Conservation (phyloP, 2,797 vertebrate species). For the Gymnothorax javanicus region DNA sequence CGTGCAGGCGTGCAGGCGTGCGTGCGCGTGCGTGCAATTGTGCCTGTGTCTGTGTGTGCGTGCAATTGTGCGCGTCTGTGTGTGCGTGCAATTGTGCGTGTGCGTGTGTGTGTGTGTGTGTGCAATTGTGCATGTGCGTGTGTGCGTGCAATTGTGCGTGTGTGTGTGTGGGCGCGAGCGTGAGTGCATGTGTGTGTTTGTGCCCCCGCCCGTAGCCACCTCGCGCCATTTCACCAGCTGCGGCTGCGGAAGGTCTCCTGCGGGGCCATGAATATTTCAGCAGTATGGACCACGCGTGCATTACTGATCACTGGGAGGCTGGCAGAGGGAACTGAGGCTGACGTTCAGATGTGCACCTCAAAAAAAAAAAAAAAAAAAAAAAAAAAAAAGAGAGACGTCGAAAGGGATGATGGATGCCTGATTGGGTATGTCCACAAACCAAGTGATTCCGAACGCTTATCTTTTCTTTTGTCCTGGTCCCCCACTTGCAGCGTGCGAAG, state of each 20-base stretch:
- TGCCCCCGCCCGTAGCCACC: background rate
- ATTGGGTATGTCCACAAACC: background rate
- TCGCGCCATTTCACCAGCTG: constrained; percentile 40
- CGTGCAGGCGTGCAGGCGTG: no score
- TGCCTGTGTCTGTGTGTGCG: no score
- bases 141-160: no score
- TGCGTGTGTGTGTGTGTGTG: no score
- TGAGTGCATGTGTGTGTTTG: no score
- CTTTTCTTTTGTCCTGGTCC: background rate
- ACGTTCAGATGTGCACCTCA: constrained; percentile 30
- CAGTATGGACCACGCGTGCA: constrained; percentile 38
- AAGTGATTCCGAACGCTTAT: background rate
- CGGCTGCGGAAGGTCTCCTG: constrained; percentile 44
- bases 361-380: constrained; percentile 14
- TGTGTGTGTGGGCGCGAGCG: no score
- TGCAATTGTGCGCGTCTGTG: no score
- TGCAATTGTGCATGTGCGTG: no score
- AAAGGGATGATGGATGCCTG: background rate
- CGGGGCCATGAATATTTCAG: constrained; percentile 58
- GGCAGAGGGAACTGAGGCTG: constrained; percentile 34
- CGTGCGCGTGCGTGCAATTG: no score
- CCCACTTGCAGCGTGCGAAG: background rate
- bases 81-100: no score
- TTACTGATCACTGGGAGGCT: constrained; percentile 41
- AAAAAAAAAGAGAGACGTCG: background rate